These are phyloP conservation scores for Dipodomys ordii DNA, from an alignment of 2,113 vertebrate genomes.

Conservation along the genomic window DNA sequence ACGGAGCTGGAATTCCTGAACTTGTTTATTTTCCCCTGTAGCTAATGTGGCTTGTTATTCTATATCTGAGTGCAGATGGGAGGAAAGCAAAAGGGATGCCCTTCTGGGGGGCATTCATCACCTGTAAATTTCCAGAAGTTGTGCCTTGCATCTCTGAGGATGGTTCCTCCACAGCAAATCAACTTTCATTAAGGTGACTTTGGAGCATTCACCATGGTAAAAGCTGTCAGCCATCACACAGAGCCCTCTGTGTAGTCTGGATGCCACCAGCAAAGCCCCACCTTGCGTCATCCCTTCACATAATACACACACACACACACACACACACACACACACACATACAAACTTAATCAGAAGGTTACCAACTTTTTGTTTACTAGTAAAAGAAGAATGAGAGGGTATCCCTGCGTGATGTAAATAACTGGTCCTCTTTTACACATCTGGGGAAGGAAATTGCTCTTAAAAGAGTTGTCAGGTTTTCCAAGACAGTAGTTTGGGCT, in stretches of 20 bases:
- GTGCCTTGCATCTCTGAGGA: neutral
- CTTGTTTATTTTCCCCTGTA: constrained; percentile 53
- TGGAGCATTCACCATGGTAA: neutral
- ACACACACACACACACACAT: neutral
- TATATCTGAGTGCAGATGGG: constrained; percentile 21
- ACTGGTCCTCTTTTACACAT: neutral
- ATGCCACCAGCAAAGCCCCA: fast-evolving
- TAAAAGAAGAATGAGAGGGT: neutral
- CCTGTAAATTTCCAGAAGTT: constrained; percentile 44
- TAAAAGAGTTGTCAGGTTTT: neutral
- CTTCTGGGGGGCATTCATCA: neutral
- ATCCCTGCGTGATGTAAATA: neutral
- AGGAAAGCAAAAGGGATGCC: neutral
- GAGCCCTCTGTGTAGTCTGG: neutral
- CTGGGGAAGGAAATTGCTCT: neutral
- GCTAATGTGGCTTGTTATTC: constrained; percentile 38
- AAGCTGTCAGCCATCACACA: neutral
- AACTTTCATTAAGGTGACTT: constrained; percentile 24
- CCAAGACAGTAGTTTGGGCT: neutral
- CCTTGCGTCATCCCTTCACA: neutral
- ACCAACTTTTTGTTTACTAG: neutral
- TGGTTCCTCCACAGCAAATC: neutral
- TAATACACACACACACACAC: too few relatives aligned
- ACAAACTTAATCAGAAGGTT: neutral
- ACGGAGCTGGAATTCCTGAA: constrained; percentile 53